phyloP scores from a whole-genome alignment of 2,888 invertebrate genomes.

The Drosophila anomalipes region DNA sequence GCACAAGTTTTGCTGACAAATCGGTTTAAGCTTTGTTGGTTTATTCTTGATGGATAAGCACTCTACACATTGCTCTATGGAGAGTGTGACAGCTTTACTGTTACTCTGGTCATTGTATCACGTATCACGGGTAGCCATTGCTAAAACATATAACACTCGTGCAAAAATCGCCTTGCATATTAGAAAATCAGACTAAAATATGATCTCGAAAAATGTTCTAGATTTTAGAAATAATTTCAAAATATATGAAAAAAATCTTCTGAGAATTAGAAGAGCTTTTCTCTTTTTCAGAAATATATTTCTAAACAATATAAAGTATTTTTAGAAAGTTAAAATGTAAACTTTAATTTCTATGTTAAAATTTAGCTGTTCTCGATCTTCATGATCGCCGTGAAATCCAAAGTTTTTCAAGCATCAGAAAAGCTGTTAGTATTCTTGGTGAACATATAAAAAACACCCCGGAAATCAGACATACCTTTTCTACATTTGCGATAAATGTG shows the following conservation, averaged over 20 bases:
- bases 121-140: conserved; percentile 39
- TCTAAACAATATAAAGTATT: not conserved
- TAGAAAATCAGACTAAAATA: not conserved
- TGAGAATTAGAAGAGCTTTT: not conserved
- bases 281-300: not conserved
- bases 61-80: not conserved
- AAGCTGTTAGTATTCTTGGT: not conserved
- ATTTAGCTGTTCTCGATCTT: not conserved
- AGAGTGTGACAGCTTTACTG: not conserved
- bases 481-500: not conserved
- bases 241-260: not conserved
- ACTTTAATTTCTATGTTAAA: not conserved
- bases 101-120: conserved; percentile 46
- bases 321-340: not conserved
- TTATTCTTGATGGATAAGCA: conserved; percentile 27
- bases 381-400: not conserved
- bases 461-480: not conserved
- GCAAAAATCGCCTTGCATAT: not conserved
- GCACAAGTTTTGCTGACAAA: conserved; percentile 62
- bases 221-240: not conserved
- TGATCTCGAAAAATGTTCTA: not conserved
- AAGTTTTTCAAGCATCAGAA: not conserved
- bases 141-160: not conserved
- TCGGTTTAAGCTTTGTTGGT: conserved; percentile 13
- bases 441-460: too few relatives aligned